These are phyloP conservation scores for Drusus annulatus DNA, from an alignment of 1,140 invertebrate genomes.

Conservation along the genomic window DNA sequence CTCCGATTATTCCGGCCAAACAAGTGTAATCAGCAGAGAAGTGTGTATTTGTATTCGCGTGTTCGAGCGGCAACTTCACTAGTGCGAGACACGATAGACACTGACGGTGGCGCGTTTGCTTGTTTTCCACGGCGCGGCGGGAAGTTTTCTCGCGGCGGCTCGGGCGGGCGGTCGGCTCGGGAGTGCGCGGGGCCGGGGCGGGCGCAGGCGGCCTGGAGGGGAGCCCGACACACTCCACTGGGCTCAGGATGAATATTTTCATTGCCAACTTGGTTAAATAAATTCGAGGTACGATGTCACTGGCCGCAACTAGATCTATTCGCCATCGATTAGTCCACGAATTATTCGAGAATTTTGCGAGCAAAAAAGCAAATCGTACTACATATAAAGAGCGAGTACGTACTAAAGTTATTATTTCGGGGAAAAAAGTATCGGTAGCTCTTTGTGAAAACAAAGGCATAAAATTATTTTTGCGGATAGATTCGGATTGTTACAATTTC, in stretches of 20 bases:
- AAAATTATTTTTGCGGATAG: too few species aligned
- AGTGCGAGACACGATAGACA: constrained; percentile 50
- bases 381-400: too few species aligned
- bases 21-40: background rate
- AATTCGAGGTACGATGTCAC: constrained; percentile 38
- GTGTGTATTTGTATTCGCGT: constrained; percentile 14
- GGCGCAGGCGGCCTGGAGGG: background rate
- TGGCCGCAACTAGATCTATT: background rate
- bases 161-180: constrained; percentile 23
- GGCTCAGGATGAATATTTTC: constrained; percentile 38
- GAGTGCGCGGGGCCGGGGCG: constrained; percentile 8
- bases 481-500: too few species aligned
- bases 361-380: too few species aligned
- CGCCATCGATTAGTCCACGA: too few species aligned
- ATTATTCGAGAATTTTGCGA: too few species aligned
- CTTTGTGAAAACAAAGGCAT: too few species aligned
- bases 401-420: too few species aligned
- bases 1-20: constrained; percentile 17
- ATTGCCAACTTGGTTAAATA: constrained; percentile 33
- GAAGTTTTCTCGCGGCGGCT: constrained; percentile 41
- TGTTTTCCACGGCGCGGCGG: constrained; percentile 49
- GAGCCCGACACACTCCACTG: constrained; percentile 43
- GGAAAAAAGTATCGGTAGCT: too few species aligned
- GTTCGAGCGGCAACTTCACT: constrained; percentile 47
- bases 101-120: constrained; percentile 47